phyloP scores from a whole-genome alignment of 1,140 invertebrate species.

The Drosophila lini region DNA sequence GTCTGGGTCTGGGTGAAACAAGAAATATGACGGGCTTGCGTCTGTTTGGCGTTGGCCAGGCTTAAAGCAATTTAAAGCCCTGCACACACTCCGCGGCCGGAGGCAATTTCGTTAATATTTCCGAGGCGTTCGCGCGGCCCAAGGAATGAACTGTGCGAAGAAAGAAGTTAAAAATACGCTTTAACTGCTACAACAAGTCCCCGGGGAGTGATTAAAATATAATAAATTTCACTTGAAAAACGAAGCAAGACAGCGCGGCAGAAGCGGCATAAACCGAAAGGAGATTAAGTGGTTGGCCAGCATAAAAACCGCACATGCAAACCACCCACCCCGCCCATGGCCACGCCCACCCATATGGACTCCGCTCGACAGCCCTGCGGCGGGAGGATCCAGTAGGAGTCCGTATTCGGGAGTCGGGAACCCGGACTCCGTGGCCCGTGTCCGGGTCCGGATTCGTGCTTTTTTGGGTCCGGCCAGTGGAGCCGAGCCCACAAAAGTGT shows the following conservation, averaged over 20 bases:
- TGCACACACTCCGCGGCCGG: constrained; percentile 26
- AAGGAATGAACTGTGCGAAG: constrained; percentile 12
- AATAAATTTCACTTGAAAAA: constrained; percentile 81
- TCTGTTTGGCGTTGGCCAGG: constrained; percentile 12
- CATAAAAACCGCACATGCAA: constrained; percentile 79
- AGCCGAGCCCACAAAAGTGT: constrained; percentile 62
- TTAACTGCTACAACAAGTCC: constrained; percentile 76
- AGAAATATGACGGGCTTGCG: constrained; percentile 62
- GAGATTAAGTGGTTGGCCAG: constrained; percentile 80
- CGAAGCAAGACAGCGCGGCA: constrained; percentile 59
- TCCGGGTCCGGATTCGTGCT: constrained; percentile 34
- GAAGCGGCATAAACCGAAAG: constrained; percentile 65
- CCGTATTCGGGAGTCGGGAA: not conserved
- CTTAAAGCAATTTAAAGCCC: constrained; percentile 77
- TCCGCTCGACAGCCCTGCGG: constrained; percentile 6
- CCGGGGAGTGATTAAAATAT: constrained; percentile 82
- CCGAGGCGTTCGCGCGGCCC: constrained; percentile 24
- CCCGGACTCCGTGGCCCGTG: constrained; percentile 4
- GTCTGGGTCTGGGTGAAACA: constrained; percentile 19
- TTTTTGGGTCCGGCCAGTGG: constrained; percentile 50
- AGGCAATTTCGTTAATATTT: constrained; percentile 47
- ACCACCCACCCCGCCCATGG: constrained; percentile 28
- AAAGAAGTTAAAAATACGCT: constrained; percentile 63
- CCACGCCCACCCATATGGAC: constrained; percentile 36
- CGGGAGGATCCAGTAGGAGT: constrained; percentile 3